Conservation (phyloP, 2,113 vertebrate genomes). For the Oreochromis aureus region DNA sequence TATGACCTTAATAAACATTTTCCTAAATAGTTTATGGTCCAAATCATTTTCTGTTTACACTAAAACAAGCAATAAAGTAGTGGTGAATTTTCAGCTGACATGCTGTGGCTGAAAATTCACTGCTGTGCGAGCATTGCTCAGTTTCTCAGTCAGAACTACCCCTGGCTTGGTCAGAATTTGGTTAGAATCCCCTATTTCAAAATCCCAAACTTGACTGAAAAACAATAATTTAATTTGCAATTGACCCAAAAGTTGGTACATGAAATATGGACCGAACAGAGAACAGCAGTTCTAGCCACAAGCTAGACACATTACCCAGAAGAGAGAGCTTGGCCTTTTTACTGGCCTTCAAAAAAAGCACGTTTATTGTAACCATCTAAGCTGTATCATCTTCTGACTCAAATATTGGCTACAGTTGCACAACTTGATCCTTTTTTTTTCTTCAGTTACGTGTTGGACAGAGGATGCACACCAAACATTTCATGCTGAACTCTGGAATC, state of each 20-base stretch:
- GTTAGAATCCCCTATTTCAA: not conserved
- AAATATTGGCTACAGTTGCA: not conserved
- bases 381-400: not conserved
- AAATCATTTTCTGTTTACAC: not conserved
- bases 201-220: not conserved
- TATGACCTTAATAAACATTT: not conserved
- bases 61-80: not conserved
- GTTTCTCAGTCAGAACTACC: not conserved
- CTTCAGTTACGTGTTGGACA: not conserved
- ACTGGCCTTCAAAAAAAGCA: not conserved
- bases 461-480: not conserved
- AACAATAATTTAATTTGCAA: not conserved
- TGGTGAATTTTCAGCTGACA: not conserved
- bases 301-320: not conserved
- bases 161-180: not conserved
- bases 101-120: not conserved
- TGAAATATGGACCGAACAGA: not conserved
- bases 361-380: not conserved
- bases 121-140: accelerated
- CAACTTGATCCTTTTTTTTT: accelerated
- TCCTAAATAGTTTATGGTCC: not conserved
- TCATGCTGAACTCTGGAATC: not conserved
- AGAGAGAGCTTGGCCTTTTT: not conserved
- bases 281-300: not conserved
- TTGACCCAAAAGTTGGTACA: not conserved